phyloP scores from a whole-genome alignment of 2,113 vertebrate species.

The Microtus ochrogaster region DNA sequence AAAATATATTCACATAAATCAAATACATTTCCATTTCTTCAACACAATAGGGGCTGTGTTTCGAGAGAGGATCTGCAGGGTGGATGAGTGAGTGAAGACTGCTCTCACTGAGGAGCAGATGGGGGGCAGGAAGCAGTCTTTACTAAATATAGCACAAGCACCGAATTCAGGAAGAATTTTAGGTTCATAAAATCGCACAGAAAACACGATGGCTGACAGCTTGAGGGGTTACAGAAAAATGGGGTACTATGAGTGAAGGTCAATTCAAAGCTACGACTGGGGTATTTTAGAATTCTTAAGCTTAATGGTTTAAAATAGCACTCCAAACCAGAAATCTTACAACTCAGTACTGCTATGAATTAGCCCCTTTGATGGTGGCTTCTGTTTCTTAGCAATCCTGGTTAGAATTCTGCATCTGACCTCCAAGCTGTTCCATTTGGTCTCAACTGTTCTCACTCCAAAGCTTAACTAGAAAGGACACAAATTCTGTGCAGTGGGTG shows the following conservation, averaged over 20 bases:
- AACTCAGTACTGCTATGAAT: not conserved
- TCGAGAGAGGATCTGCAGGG: constrained; percentile 58
- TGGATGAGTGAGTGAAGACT: not conserved
- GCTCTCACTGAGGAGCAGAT: not conserved
- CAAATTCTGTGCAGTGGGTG: rapidly evolving
- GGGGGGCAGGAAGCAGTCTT: constrained; percentile 54
- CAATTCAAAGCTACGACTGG: not conserved
- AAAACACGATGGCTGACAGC: not conserved
- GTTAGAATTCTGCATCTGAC: not conserved
- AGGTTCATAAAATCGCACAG: constrained; percentile 18
- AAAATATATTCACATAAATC: constrained; percentile 31
- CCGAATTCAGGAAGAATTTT: constrained; percentile 34
- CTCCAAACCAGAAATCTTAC: not conserved
- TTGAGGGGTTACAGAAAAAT: constrained; percentile 4
- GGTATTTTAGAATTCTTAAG: not conserved
- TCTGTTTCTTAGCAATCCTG: not conserved
- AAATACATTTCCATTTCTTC: constrained; percentile 59
- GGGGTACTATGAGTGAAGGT: not conserved
- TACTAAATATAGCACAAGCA: constrained; percentile 63
- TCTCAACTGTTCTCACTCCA: not conserved
- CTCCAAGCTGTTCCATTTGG: not conserved
- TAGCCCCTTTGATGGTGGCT: not conserved
- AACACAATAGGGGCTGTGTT: constrained; percentile 34
- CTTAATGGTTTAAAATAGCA: not conserved
- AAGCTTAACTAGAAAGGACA: not conserved